Base-by-base conservation (phyloP, 2,888 invertebrate species). In the Carabus problematicus region DNA sequence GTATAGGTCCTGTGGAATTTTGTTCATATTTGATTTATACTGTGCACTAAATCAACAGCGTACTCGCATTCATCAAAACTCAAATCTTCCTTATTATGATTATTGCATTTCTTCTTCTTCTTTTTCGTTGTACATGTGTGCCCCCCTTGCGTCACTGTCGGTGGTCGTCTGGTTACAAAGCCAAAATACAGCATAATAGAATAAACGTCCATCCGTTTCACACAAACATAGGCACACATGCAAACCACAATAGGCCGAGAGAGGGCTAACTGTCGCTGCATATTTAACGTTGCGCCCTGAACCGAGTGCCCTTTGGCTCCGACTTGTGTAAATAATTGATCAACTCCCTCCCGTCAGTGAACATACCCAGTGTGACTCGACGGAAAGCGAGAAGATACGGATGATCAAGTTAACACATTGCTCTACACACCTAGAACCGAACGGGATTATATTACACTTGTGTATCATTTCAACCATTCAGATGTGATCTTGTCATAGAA, bases 241-340 rank as follows among this genome's bases (percentile, higher is more conserved):
- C 16, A 18, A 16, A 16, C 54, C 19, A 54, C 54, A 19, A 54
- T 47, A 47, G 16, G 7, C 45, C 45, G 11, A 11, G 19, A 39
- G 16, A 61, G 61, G 58, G 58, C 66, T 66, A 66, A 59, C 66
- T 66, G 66, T 66, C 66, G 58, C 66, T 66, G 59, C 66, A 66
- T 66, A 66, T 66, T 66, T 66, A 66, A 66, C 66, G 56, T 66
- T 12, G 56, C 12, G 12, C 39, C 18, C 39, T 12, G 19, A 18
- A 12, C 29, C 6, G 16, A 18, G 14, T 45, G 56, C 56, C 16
- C 42, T 56, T 56, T 66, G 66, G 66, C 55, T 58, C 66, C 39
- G 40, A 18, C 58, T 49, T 66, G 66, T 45, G 66, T 66, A 66
- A 66, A 66, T 66, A 66, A 66, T 66, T 66, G 59, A 66, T 66